phyloP scores from a whole-genome alignment of 2,113 vertebrate genomes.

The Uropsilus gracilis region DNA sequence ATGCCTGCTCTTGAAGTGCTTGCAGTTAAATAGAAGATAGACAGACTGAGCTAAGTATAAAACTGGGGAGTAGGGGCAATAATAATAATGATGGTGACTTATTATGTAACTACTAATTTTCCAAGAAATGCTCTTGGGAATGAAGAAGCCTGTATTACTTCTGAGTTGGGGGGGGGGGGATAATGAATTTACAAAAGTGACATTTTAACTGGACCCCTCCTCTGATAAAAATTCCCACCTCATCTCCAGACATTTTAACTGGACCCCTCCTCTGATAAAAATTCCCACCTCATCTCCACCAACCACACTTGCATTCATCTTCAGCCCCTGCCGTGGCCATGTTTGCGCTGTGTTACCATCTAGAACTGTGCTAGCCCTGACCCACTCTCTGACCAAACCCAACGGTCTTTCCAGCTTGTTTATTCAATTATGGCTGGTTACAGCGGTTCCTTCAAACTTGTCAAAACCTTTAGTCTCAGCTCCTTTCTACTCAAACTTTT shows the following conservation, averaged over 20 bases:
- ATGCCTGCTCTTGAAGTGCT: neutral
- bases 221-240: neutral
- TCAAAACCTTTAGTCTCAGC: neutral
- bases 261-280: neutral
- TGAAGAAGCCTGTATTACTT: neutral
- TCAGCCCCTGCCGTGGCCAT: neutral
- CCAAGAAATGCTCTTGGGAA: neutral
- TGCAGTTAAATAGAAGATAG: neutral
- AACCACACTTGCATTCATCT: neutral
- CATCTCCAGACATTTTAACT: neutral
- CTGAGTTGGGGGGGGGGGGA: neutral
- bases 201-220: neutral
- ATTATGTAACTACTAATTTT: no score
- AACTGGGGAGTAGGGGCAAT: neutral
- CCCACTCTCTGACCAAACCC: no score
- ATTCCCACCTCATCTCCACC: neutral
- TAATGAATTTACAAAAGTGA: neutral
- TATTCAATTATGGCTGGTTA: neutral
- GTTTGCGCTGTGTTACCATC: neutral
- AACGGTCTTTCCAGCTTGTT: neutral
- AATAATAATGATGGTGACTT: no score
- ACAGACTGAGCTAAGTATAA: neutral
- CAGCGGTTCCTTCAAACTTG: neutral
- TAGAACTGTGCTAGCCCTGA: neutral
- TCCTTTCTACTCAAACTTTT: neutral